phyloP scores from a whole-genome alignment of 2,888 invertebrate genomes.

The Ceriagrion tenellum region DNA sequence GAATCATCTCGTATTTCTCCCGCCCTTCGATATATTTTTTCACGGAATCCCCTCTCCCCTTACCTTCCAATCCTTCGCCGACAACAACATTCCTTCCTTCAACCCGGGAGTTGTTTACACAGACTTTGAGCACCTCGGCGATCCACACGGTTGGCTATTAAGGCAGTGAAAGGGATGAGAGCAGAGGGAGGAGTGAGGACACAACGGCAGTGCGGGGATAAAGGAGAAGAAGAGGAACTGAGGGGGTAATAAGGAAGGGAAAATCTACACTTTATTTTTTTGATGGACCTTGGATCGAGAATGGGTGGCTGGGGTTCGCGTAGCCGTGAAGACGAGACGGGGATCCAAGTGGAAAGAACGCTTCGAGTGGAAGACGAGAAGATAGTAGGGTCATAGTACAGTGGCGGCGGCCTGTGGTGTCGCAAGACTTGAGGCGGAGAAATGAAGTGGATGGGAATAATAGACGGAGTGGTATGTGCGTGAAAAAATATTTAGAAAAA shows the following conservation, averaged over 20 bases:
- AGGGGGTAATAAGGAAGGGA: slow-evolving; percentile 14
- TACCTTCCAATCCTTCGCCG: background rate
- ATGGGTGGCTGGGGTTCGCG: background rate
- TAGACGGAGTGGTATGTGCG: background rate
- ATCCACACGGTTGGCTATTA: slow-evolving; percentile 26
- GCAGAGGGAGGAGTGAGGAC: background rate
- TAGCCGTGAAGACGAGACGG: background rate
- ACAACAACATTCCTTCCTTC: background rate
- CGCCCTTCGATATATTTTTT: background rate
- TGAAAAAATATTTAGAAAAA: background rate
- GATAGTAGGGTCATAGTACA: background rate
- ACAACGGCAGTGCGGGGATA: background rate
- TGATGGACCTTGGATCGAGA: background rate
- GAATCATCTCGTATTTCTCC: background rate
- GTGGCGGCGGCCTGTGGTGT: background rate
- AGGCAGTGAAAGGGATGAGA: slow-evolving; percentile 5
- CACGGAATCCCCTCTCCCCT: background rate
- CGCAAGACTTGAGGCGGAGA: background rate
- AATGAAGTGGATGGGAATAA: background rate
- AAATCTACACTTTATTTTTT: background rate
- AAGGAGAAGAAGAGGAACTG: background rate
- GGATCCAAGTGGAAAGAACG: background rate
- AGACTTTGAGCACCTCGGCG: background rate
- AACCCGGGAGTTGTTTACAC: slow-evolving; percentile 4
- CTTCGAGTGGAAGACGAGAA: background rate